A percentile compares a stretch with the other conserved stretches of the same genome.
Conservation (phyloP, 2,888 invertebrate genomes). For the Limnephilus marmoratus region DNA sequence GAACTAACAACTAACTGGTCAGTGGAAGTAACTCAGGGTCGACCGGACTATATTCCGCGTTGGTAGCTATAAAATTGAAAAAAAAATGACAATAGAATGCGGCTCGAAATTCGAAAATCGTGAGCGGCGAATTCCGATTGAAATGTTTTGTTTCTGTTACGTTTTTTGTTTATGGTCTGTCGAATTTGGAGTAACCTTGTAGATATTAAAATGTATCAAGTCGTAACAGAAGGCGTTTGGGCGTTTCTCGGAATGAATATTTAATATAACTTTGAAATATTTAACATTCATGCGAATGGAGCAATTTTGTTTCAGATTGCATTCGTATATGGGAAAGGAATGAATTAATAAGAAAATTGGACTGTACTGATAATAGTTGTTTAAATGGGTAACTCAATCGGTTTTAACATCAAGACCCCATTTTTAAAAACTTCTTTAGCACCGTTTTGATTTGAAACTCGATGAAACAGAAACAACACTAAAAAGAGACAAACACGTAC, state of each 20-base stretch:
- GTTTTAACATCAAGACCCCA: too few species aligned
- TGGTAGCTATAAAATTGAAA: conserved; percentile 4
- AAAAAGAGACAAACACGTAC: too few species aligned
- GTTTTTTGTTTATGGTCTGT: not conserved
- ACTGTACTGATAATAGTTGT: too few species aligned
- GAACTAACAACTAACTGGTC: conserved; percentile 24
- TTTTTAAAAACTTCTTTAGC: too few species aligned
- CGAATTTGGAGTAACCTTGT: conserved; percentile 22
- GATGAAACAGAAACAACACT: too few species aligned
- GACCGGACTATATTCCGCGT: conserved; percentile 49
- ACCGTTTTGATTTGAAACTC: too few species aligned
- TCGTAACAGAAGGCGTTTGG: not conserved
- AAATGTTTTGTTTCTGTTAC: not conserved
- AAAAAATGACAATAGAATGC: conserved; percentile 36
- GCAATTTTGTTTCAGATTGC: not conserved
- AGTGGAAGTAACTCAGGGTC: conserved; percentile 50
- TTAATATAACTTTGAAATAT: not conserved
- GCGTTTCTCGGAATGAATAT: not conserved
- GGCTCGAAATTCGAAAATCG: conserved; percentile 34
- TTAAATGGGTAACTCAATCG: too few species aligned
- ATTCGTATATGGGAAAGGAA: not conserved
- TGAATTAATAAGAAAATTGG: not conserved
- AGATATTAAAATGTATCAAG: not conserved
- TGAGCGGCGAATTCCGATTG: conserved; percentile 25
- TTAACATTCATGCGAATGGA: not conserved